Evolutionary conservation across 2,113 vertebrate species (phyloP), one percentile per base, ranked within the genome.

Genomic region (Macquaria australasica): DNA sequence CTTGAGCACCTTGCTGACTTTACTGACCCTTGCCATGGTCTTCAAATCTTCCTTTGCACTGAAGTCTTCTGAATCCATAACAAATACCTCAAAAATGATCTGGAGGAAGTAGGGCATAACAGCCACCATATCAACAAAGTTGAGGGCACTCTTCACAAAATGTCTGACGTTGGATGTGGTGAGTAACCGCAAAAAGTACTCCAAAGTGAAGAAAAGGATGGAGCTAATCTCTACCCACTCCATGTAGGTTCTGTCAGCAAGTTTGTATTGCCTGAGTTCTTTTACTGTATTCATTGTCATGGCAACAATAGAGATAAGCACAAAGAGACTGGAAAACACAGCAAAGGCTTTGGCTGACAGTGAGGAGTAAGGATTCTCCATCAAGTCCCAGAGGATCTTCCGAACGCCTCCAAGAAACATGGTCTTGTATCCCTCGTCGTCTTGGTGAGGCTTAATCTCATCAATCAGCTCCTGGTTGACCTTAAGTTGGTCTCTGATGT

Each of bases 51-150:
- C 96, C 3, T 97, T 95, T 62, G 95, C 95, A 0, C 87, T 88
- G 5, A 91, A 0, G 0, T 77, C 91, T 43, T 96, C 96, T 0
- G 89, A 77, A 69, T 97, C 95, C 0, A 96, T 90, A 50, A 97
- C 88, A 85, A 98, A 93, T 0, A 85, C 88, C 90, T 98, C 97
- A 55, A 98, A 97, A 48, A 97, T 28, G 50, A 98, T 66, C 93
- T 98, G 97, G 70, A 97, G 63, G 79, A 97, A 98, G 90, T 98
- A 98, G 43, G 97, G 97, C 93, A 98, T 95, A 45, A 98, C 97
- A 16, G 97, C 96, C 37, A 98, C 96, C 79, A 98, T 79, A 79
- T 98, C 97, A 0, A 98, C 96, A 64, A 97, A 97, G 67, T 97
- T 98, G 31, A 98, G 96, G 0, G 96, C 95, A 4, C 97, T 97